phyloP scores from a whole-genome alignment of 1,140 invertebrate genomes.

The Triops cancriformis region DNA sequence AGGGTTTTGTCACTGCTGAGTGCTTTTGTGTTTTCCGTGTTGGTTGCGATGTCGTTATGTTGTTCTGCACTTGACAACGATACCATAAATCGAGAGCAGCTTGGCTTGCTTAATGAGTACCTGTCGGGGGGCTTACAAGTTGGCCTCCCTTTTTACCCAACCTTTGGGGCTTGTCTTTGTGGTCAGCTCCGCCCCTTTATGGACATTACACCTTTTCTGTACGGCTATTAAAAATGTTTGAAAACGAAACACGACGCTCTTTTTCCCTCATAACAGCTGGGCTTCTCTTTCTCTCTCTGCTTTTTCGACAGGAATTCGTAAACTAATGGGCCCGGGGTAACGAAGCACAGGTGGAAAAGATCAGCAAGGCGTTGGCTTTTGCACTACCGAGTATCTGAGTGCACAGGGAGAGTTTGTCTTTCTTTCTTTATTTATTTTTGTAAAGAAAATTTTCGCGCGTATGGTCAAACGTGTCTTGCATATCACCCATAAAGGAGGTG shows the following conservation, averaged over 20 bases:
- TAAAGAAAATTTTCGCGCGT: no score
- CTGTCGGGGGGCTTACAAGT: neutral
- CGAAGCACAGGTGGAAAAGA: neutral
- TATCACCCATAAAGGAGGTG: neutral
- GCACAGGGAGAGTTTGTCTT: no score
- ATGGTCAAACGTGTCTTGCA: neutral
- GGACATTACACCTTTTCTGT: neutral
- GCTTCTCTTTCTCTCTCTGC: no score
- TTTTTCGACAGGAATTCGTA: neutral
- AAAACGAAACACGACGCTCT: no score
- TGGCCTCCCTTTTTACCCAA: neutral
- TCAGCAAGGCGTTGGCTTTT: neutral
- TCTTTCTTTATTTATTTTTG: no score
- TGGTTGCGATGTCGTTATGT: neutral
- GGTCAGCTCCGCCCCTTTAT: neutral
- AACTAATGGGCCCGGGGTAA: neutral
- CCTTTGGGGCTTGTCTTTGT: conserved; percentile 6
- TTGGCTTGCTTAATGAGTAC: neutral
- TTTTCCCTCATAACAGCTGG: no score
- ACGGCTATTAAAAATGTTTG: neutral
- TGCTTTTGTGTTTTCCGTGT: neutral
- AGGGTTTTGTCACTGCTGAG: neutral
- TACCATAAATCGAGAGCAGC: neutral
- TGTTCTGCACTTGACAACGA: neutral
- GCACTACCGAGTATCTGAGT: no score